phyloP scores from a whole-genome alignment of 2,113 vertebrate genomes.

The Trogon melanurus region DNA sequence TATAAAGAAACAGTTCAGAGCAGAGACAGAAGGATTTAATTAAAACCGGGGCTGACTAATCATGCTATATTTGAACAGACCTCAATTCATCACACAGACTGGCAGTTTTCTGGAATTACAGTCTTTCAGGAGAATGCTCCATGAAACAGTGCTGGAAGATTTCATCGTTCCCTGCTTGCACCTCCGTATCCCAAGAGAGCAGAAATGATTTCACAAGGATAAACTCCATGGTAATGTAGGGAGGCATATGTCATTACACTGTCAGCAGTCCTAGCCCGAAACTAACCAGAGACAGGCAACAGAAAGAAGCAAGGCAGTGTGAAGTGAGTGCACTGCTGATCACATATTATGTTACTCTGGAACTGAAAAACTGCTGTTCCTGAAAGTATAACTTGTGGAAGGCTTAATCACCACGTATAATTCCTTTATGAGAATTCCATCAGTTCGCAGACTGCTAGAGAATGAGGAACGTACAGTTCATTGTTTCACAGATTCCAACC shows the following conservation, averaged over 20 bases:
- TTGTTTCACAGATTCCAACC: neutral
- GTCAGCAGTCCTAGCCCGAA: neutral
- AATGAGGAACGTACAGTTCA: neutral
- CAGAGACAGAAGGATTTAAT: neutral
- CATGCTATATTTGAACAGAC: neutral
- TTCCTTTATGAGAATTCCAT: neutral
- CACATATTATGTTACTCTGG: neutral
- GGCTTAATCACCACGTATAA: neutral
- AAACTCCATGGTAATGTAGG: neutral
- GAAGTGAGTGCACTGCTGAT: neutral
- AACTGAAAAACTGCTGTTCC: neutral
- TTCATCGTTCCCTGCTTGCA: neutral
- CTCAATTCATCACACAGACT: neutral
- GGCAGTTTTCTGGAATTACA: neutral
- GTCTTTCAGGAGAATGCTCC: neutral
- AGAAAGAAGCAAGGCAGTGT: neutral
- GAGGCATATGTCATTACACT: neutral
- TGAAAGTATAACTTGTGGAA: neutral
- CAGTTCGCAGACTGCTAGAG: neutral
- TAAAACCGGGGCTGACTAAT: neutral
- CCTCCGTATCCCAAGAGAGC: neutral
- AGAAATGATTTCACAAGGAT: constrained; percentile 2
- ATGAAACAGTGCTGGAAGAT: neutral
- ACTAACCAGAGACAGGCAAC: neutral
- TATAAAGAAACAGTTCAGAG: neutral